Base-by-base conservation (phyloP, 2,888 invertebrate genomes). In the Agrochola macilenta region DNA sequence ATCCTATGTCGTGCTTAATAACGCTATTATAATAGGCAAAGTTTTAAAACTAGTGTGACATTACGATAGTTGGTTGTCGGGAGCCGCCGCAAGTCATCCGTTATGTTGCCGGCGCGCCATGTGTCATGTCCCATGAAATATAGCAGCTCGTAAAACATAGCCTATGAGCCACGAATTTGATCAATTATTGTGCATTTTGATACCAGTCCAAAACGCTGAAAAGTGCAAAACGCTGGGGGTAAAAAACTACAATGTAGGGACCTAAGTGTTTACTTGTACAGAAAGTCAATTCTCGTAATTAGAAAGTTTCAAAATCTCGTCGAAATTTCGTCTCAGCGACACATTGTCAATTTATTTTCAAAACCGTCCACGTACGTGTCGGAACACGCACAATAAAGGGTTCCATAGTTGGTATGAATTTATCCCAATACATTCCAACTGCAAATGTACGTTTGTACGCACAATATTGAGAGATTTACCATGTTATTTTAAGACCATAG, bases 111-210 rank as follows among this genome's bases (percentile, higher is more conserved):
- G 26, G 66, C 57, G 74, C 71, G 54, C 74, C 74, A 76, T 76
- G 79, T 74, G 85, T 82, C 89, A 84, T 75, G 64, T 64, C n/a
- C n/a, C 73, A 64, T 89, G 85, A 89, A 81, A 86, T 89, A 89
- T 86, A 74, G 74, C 39, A 60, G 82, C 82, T 87, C 87, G 82
- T 89, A 89, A 89, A 88, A 85, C 79, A 88, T 74, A 65, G 77
- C 82, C 81, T 78, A 83, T 78, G 78, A 81, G 68, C 82, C 70
- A 83, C 79, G 69, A 78, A 74, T 78, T 79, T 87, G 82, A 84
- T 81, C 81, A 80, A 84, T 80, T 78, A 76, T 81, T 69, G 58
- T 78, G 74, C 61, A 82, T 83, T 86, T 88, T 88, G 83, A 78
- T 83, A 71, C 58, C 30, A 26, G 46, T 63, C 69, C 39, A 81